phyloP scores from a whole-genome alignment of 1,140 invertebrate species.

The Meloidogyne hapla region DNA sequence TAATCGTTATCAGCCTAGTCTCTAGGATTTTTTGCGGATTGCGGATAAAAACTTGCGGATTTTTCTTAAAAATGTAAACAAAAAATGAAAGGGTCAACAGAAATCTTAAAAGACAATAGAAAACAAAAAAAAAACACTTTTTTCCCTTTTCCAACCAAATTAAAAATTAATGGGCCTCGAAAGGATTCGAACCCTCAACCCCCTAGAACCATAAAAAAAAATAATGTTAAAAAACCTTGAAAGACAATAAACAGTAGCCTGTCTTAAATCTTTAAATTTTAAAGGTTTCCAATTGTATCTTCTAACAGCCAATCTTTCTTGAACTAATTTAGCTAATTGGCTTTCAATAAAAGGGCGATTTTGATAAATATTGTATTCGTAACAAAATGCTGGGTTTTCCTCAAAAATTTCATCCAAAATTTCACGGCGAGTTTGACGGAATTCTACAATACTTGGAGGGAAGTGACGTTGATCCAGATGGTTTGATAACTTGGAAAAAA shows the following conservation, averaged over 20 bases:
- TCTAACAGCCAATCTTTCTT: slow-evolving; percentile 27
- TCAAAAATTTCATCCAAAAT: slow-evolving; percentile 39
- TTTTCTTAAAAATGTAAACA: no score
- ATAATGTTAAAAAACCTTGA: slow-evolving; percentile 41
- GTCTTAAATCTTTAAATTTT: slow-evolving; percentile 40
- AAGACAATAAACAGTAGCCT: slow-evolving; percentile 47
- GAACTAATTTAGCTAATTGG: slow-evolving; percentile 31
- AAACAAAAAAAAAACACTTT: no score
- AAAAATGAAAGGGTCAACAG: no score
- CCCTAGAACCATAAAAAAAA: no score
- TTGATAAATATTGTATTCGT: slow-evolving; percentile 1
- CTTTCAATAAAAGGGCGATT: slow-evolving; percentile 22
- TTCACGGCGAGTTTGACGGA: slow-evolving; percentile 34
- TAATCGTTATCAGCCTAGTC: no score
- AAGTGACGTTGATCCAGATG: slow-evolving; percentile 44
- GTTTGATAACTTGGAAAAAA: slow-evolving; percentile 38
- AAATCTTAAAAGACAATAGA: no score
- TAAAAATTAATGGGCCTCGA: no score
- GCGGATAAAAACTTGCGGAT: no score
- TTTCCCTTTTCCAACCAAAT: no score
- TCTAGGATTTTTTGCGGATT: no score
- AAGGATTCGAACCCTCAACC: no score
- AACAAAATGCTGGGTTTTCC: slow-evolving; percentile 12
- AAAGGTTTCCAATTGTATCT: slow-evolving; percentile 57
- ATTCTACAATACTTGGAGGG: slow-evolving; percentile 40